Evolutionary conservation across 2,888 invertebrate species (phyloP).

Genomic region (Amblyteles armatorius): DNA sequence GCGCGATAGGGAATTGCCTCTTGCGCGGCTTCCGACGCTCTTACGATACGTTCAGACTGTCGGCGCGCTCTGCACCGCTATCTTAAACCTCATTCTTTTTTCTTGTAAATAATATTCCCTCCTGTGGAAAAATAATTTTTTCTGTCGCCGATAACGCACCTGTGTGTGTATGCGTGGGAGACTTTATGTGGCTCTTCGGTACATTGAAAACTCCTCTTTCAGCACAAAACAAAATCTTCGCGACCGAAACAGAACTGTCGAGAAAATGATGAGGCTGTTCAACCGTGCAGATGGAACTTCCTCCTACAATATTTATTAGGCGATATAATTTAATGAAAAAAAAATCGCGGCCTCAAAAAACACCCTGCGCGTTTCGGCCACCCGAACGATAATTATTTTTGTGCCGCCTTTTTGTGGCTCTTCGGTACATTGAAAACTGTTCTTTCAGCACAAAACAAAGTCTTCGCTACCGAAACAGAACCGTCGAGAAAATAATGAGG

Average conservation of each 20-base stretch:
- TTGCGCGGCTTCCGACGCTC: background rate
- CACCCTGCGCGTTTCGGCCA: background rate
- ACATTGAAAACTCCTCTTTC: too few species aligned
- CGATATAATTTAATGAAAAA: too few species aligned
- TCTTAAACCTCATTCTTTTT: background rate
- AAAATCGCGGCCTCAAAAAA: background rate
- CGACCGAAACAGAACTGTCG: too few species aligned
- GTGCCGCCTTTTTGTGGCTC: too few species aligned
- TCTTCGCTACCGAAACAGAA: too few species aligned
- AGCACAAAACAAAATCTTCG: background rate
- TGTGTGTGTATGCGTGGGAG: background rate
- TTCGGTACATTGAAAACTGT: too few species aligned
- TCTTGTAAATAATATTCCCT: constrained; percentile 25
- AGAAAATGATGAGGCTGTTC: too few species aligned
- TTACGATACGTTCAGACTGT: background rate
- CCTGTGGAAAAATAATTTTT: constrained; percentile 14
- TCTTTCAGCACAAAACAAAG: background rate
- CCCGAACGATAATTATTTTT: too few species aligned
- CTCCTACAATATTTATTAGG: too few species aligned
- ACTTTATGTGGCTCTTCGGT: too few species aligned
- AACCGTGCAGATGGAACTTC: too few species aligned
- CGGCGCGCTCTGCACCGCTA: background rate
- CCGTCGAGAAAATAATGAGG: too few species aligned
- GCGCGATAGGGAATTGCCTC: constrained; percentile 17
- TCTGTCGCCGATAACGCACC: constrained; percentile 2